phyloP scores from a whole-genome alignment of 2,113 vertebrate species.

The Eubucco bourcierii region DNA sequence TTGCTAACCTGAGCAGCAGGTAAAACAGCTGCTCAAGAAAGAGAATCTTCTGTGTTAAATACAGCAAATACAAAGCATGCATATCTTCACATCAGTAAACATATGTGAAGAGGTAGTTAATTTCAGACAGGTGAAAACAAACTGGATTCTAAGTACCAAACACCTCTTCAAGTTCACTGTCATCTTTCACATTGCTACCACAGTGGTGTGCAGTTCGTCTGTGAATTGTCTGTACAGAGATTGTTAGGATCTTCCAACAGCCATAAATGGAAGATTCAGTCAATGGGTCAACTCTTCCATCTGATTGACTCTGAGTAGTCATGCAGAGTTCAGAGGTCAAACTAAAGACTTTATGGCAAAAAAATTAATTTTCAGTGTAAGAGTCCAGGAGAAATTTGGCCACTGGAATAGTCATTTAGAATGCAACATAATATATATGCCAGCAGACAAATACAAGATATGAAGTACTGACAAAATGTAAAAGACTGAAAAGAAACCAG shows the following conservation, averaged over 20 bases:
- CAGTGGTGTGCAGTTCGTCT: neutral
- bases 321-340: conserved; percentile 26
- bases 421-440: neutral
- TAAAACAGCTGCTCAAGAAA: neutral
- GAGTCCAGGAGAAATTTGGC: neutral
- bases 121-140: neutral
- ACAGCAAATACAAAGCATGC: neutral
- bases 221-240: neutral
- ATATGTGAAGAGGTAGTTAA: neutral
- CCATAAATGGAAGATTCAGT: neutral
- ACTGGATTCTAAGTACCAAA: neutral
- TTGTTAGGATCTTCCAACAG: neutral
- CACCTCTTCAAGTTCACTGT: neutral
- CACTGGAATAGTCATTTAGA: neutral
- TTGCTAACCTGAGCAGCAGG: neutral
- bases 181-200: neutral
- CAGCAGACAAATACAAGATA: neutral
- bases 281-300: neutral
- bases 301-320: neutral
- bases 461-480: neutral
- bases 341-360: conserved; percentile 10
- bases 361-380: conserved; percentile 13
- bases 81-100: neutral
- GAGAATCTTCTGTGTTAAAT: neutral
- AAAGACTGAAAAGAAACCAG: neutral